These are phyloP conservation scores for Polydrusus tereticollis DNA, from an alignment of 2,888 invertebrate species.

Conservation along the genomic window DNA sequence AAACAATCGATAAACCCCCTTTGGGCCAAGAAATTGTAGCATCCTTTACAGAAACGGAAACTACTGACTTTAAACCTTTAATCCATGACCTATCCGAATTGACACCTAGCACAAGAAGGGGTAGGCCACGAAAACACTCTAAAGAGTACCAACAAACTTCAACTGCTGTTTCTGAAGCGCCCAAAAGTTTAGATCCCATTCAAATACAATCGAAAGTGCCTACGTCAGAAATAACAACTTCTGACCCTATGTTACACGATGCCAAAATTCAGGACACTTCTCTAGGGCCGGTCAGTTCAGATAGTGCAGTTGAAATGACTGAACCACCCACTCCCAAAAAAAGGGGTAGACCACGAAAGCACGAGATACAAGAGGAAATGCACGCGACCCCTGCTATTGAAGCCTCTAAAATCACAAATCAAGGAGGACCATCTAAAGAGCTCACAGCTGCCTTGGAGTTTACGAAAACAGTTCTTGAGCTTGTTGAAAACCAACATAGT, in stretches of 20 bases:
- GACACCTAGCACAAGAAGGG: neutral
- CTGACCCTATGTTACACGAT: neutral
- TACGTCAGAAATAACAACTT: neutral
- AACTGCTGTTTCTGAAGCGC: neutral
- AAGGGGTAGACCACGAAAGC: constrained; percentile 1
- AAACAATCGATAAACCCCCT: neutral
- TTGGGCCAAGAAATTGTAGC: too few relatives aligned
- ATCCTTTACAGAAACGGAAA: neutral
- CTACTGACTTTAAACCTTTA: neutral
- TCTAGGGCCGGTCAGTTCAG: neutral
- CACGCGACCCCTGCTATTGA: neutral
- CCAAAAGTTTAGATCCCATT: neutral
- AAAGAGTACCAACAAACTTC: neutral
- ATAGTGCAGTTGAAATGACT: neutral
- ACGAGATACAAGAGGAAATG: neutral
- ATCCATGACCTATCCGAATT: constrained; percentile 1
- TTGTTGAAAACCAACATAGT: constrained; percentile 11
- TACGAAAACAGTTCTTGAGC: neutral
- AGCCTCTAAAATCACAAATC: too few relatives aligned
- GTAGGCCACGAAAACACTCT: constrained; percentile 1
- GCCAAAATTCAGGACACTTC: neutral
- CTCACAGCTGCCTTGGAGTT: neutral
- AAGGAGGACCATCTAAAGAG: neutral
- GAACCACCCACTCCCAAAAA: neutral
- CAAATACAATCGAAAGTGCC: neutral